Evolutionary conservation across 2,888 invertebrate genomes (phyloP).

Genomic region (Apamea epomidion): DNA sequence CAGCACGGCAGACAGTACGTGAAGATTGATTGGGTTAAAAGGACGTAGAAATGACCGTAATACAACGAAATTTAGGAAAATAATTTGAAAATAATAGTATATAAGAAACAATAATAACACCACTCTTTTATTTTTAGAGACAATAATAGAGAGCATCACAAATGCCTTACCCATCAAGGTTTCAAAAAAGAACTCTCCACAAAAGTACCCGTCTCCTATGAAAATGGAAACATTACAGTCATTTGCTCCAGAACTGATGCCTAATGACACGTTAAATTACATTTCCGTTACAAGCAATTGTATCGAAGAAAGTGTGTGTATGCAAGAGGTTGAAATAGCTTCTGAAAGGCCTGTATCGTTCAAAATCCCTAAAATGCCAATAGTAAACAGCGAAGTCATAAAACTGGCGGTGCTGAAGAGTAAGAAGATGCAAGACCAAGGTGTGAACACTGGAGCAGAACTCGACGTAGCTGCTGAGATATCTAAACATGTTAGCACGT

Average conservation of each 20-base stretch:
- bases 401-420: constrained; percentile 74
- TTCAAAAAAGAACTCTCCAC: constrained; percentile 74
- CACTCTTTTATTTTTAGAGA: constrained; percentile 73
- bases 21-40: not conserved
- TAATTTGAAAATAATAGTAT: not conserved
- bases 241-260: constrained; percentile 81
- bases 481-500: constrained; percentile 81
- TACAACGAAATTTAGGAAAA: not conserved
- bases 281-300: constrained; percentile 39
- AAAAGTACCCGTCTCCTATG: constrained; percentile 76
- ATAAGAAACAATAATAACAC: not conserved
- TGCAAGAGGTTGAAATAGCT: constrained; percentile 61
- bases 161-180: constrained; percentile 83
- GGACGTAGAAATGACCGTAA: not conserved
- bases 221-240: constrained; percentile 79
- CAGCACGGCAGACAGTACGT: not conserved
- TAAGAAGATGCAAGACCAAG: constrained; percentile 73
- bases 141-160: constrained; percentile 82
- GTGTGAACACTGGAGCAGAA: constrained; percentile 80
- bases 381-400: constrained; percentile 80
- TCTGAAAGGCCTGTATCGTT: constrained; percentile 65
- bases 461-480: constrained; percentile 84
- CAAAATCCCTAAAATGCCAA: constrained; percentile 86
- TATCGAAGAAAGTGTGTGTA: constrained; percentile 48
- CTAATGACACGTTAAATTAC: constrained; percentile 75